Conservation (phyloP, 35 echinoderm and acorn worm genomes). For the Lytechinus pictus region DNA sequence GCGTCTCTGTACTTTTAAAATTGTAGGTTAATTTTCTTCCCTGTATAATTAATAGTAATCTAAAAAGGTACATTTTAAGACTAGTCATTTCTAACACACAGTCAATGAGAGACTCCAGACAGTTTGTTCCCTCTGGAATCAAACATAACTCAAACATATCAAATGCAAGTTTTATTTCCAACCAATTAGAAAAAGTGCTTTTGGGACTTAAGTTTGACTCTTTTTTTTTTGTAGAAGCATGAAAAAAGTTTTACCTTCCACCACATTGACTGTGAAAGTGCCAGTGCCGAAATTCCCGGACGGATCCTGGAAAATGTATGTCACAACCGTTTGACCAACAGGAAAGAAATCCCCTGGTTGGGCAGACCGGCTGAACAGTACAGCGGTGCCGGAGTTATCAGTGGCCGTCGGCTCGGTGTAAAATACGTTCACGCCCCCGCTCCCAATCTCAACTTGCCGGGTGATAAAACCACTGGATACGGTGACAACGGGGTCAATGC, state of each 20-base stretch:
- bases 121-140: too few relatives aligned
- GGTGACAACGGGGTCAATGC: constrained; percentile 50
- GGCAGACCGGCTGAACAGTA: constrained; percentile 28
- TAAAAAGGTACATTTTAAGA: too few relatives aligned
- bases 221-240: too few relatives aligned
- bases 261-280: constrained; percentile 63
- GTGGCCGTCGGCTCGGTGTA: constrained; percentile 63
- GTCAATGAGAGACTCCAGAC: too few relatives aligned
- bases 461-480: constrained; percentile 43
- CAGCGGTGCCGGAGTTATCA: constrained; percentile 75
- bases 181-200: too few relatives aligned
- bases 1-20: too few relatives aligned
- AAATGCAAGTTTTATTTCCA: too few relatives aligned
- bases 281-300: constrained; percentile 54
- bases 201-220: too few relatives aligned
- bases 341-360: constrained; percentile 61
- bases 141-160: too few relatives aligned
- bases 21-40: too few relatives aligned
- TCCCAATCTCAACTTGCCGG: constrained; percentile 37
- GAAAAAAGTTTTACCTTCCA: constrained; percentile 36
- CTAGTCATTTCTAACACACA: too few relatives aligned
- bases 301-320: constrained; percentile 65
- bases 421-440: background rate
- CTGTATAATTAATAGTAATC: too few relatives aligned
- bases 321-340: constrained; percentile 58